Evolutionary conservation across 2,797 vertebrate genomes (phyloP), one percentile per base, ranked within the genome.

Genomic region (Tapera naevia): DNA sequence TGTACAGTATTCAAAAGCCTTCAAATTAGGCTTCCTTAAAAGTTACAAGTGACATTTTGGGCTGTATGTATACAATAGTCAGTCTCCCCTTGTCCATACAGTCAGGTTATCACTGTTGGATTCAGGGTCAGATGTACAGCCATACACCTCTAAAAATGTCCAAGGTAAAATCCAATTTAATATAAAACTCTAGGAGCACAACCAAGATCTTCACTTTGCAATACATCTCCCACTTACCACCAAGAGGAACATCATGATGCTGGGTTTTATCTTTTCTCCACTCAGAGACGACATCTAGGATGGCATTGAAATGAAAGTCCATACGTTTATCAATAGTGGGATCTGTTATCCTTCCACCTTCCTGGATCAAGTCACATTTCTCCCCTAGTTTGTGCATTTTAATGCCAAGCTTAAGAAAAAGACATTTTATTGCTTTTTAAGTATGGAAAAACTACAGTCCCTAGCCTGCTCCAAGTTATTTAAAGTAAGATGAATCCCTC

Each of bases 221-320:
- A 80, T 57, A 66, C 33, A 88, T 15, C 48, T 95, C 89, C 93
- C 87, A 91, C 97, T 95, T 98, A 99, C 99, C 99, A 98, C 98
- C 99, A 93, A 99, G 98, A 41, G 99, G 98, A 46, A 97, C 97
- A 93, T 99, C 99, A 89, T 99, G 99, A 97, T 97, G 98, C 97
- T 99, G 99, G 2, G 98, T 98, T 97, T 99, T 99, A 98, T 99
- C 99, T 97, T 99, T 99, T 96, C 99, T 99, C 99, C 99, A 99
- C 89, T 99, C 99, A 19, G 99, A 99, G 82, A 99, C 99, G 46
- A 99, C 99, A 91, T 99, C 99, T 97, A 99, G 97, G 97, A 99
- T 99, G 95, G 99, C 99, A 95, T 99, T 99, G 96, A 99, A 99
- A 98, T 99, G 99, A 96, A 99, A 99, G 97, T 99, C 99, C 99